Base-by-base conservation (phyloP, 1,140 invertebrate genomes). In the Drosophila insularis region DNA sequence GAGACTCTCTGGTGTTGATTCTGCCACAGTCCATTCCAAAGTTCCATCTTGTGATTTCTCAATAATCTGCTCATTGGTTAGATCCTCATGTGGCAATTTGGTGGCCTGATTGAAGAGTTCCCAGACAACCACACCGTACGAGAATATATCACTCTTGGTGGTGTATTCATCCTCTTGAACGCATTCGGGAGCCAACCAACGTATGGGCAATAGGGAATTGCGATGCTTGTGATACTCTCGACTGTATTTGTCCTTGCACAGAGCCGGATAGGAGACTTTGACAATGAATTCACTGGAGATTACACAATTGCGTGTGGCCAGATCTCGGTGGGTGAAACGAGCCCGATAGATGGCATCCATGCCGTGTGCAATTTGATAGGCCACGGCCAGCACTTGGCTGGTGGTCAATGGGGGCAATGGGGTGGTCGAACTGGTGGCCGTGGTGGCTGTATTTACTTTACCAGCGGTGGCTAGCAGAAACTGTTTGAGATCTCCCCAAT, bases 401-500 rank as follows among this genome's bases (percentile, higher is more conserved):
- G 94, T 93, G 1, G 94, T 94, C 0, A 98, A 91, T 23, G 95
- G 94, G 0, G 95, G 94, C 43, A 50, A 11, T 3, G 94, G 93
- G 6, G 92, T 87, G n/a, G 84, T 73, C 43, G 43, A 50, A 50
- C 17, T 50, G 10, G 80, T 85, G 31, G 90, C 80, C 3, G 74
- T 82, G 69, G 77, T 86, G 62, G 90, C 80, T 0, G 85, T 91
- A 56, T 89, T 90, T 0, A 86, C 82, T 37, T 91, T 92, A 7
- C 91, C 91, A 11, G 91, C 91, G 4, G 97, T 98, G 4, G 97
- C 96, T 53, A 97, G 92, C n/a, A 98, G 93, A 92, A 98, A 98
- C 90, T 97, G 97, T 78, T 98, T 98, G 59, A 98, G 93, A 91
- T 98, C 97, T n/a, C 97, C 98, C 97, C 97, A 98, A 87, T 98